A percentile compares a stretch with the other conserved stretches of the same genome.
Evolutionary conservation across 2,888 invertebrate species (phyloP).

Genomic region (Aphodius sticticus): DNA sequence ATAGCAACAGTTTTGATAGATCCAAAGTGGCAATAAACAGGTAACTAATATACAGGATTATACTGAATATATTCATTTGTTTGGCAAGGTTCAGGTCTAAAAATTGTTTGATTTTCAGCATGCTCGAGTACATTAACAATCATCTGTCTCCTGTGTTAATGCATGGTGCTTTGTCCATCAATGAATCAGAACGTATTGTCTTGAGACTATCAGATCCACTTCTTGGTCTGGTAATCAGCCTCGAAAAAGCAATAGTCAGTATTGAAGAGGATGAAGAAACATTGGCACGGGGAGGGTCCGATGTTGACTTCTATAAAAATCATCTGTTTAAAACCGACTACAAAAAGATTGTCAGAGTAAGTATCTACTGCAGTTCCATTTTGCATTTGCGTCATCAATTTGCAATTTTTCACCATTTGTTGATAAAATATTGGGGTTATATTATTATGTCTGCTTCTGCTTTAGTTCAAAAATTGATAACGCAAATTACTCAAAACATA

Average conservation of each 20-base stretch:
- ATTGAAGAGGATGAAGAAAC: conserved; percentile 28
- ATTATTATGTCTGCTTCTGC: too few species aligned
- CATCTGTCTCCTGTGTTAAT: conserved; percentile 50
- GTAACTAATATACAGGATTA: conserved; percentile 5
- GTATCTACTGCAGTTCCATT: background rate
- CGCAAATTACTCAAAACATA: background rate
- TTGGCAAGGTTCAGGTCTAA: too few species aligned
- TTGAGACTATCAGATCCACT: conserved; percentile 53
- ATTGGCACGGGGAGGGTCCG: conserved; percentile 12
- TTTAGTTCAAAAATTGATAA: background rate
- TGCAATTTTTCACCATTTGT: too few species aligned
- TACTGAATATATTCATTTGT: background rate
- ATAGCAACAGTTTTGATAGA: conserved; percentile 46
- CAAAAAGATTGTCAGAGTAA: background rate
- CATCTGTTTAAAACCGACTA: background rate
- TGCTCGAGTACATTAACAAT: conserved; percentile 34
- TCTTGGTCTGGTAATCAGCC: conserved; percentile 54
- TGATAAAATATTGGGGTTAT: too few species aligned
- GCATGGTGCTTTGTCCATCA: conserved; percentile 51
- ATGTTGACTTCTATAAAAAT: background rate
- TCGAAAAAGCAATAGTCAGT: conserved; percentile 42
- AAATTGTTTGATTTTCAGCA: conserved; percentile 24
- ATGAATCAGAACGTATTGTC: conserved; percentile 53
- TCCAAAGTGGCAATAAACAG: conserved; percentile 35
- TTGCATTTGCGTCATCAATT: too few species aligned